Evolutionary conservation across 2,797 vertebrate genomes (phyloP).

Genomic region (Podargus strigoides): DNA sequence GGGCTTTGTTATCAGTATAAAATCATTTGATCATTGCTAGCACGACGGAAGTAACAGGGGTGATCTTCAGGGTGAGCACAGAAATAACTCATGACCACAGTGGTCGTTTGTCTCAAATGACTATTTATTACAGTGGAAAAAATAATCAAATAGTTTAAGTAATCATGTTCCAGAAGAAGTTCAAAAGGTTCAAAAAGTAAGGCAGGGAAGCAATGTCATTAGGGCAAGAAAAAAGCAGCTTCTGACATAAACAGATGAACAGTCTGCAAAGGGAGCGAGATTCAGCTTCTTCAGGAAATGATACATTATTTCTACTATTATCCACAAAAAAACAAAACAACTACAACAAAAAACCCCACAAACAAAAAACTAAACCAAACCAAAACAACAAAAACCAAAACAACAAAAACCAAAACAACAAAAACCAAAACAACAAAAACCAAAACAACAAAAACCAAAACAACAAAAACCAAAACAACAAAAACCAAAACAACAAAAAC

Average conservation of each 20-base stretch:
- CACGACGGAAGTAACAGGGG: neutral
- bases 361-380: neutral
- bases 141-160: neutral
- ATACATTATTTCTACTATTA: conserved; percentile 38
- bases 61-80: neutral
- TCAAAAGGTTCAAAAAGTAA: neutral
- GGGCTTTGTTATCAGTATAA: neutral
- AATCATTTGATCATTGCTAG: neutral
- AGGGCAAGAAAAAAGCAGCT: neutral
- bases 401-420: neutral
- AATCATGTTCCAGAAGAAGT: neutral
- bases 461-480: accelerated
- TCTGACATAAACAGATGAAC: neutral
- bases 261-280: neutral
- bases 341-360: too few relatives aligned
- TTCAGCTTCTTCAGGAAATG: conserved; percentile 18
- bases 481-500: neutral
- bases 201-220: neutral
- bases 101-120: neutral
- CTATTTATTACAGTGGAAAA: neutral
- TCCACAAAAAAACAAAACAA: neutral
- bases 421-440: too few relatives aligned
- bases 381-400: accelerated
- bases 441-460: neutral
- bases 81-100: neutral